Evolutionary conservation across 2,797 vertebrate species (phyloP).

Genomic region (Anguilla anguilla): DNA sequence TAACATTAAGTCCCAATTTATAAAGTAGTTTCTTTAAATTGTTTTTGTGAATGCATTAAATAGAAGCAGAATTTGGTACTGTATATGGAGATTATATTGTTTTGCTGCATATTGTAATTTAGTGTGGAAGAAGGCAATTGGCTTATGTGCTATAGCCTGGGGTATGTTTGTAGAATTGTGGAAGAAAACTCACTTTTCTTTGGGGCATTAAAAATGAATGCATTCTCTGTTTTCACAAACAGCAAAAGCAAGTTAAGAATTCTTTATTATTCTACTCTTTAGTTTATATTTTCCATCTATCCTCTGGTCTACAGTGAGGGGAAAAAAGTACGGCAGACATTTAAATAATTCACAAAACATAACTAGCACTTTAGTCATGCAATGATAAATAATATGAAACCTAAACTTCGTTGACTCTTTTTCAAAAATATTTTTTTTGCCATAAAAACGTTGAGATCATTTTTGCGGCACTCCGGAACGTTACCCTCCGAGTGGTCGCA

Average conservation of each 20-base stretch:
- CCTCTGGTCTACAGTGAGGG: background rate
- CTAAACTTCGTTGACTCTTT: background rate
- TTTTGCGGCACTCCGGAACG: background rate
- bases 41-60: background rate
- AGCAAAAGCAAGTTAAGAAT: background rate
- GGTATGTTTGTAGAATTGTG: background rate
- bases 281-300: background rate
- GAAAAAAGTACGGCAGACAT: background rate
- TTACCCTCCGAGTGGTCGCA: slow-evolving; percentile 51
- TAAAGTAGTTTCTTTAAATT: no score
- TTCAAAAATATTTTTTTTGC: background rate
- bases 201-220: background rate
- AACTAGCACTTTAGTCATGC: background rate
- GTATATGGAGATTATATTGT: background rate
- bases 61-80: background rate
- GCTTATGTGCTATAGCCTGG: background rate
- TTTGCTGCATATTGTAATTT: background rate
- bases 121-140: background rate
- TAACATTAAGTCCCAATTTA: no score
- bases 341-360: background rate
- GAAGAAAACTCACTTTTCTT: background rate
- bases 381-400: background rate
- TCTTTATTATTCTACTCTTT: background rate
- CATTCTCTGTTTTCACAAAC: background rate
- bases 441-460: background rate